Evolutionary conservation across 2,888 invertebrate genomes (phyloP).

Genomic region (Aspidiotus rigidus): DNA sequence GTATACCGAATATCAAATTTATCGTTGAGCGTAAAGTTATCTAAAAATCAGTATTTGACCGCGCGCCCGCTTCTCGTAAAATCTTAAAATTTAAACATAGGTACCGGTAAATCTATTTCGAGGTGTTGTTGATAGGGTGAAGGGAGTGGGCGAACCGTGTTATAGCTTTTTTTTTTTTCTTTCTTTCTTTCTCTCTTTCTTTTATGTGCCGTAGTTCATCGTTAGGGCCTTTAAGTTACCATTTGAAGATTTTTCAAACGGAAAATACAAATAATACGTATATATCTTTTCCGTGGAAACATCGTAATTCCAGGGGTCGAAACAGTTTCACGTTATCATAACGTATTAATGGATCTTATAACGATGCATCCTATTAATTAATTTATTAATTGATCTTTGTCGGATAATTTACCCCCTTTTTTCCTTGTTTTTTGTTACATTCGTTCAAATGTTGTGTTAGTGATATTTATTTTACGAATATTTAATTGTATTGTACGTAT

Average conservation of each 20-base stretch:
- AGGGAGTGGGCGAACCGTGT: no score
- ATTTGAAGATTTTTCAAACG: not conserved
- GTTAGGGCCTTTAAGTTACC: conserved; percentile 3
- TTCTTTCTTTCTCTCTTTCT: conserved; percentile 5
- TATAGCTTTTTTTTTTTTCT: not conserved
- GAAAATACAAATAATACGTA: conserved; percentile 5
- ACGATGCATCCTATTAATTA: conserved; percentile 11
- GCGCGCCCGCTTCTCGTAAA: no score
- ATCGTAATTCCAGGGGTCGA: not conserved
- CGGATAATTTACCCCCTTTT: conserved; percentile 21
- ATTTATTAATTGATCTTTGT: conserved; percentile 11
- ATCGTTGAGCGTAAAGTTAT: no score
- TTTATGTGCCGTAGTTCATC: conserved; percentile 5
- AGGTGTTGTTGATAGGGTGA: no score
- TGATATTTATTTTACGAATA: conserved; percentile 10
- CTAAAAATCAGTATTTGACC: no score
- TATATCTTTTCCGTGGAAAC: not conserved
- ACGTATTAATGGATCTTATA: not conserved
- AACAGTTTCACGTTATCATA: not conserved
- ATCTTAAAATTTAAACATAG: no score
- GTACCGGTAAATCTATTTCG: no score
- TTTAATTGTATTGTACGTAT: conserved; percentile 19
- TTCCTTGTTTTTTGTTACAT: conserved; percentile 8
- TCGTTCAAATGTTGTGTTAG: conserved; percentile 30
- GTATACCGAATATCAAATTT: no score